phyloP scores from a whole-genome alignment of 2,797 vertebrate species.

The Sebastes miniatus region DNA sequence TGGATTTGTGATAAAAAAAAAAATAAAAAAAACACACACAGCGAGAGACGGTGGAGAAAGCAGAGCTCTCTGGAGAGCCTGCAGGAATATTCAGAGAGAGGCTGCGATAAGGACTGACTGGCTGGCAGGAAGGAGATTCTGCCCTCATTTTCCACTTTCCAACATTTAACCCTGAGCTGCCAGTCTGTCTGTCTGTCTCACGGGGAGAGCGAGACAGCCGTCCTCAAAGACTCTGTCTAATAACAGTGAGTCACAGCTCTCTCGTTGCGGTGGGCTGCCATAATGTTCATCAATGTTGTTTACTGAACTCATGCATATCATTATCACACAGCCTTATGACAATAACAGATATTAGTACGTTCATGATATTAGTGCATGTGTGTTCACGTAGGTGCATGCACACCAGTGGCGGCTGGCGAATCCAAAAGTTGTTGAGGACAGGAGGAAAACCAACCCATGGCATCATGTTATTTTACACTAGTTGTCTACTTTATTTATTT shows the following conservation, averaged over 20 bases:
- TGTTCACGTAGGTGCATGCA: not conserved
- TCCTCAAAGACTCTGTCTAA: slow-evolving; percentile 6
- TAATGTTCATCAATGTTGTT: not conserved
- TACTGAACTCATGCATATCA: not conserved
- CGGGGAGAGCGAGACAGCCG: not conserved
- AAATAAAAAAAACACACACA: not conserved
- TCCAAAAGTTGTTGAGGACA: too few species aligned
- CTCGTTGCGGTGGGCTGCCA: not conserved
- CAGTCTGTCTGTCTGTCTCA: not conserved
- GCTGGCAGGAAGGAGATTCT: not conserved
- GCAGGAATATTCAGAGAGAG: slow-evolving; percentile 24
- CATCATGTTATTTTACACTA: too few species aligned
- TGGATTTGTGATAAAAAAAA: slow-evolving; percentile 36
- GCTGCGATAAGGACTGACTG: slow-evolving; percentile 14
- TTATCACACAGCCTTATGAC: not conserved
- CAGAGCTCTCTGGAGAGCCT: slow-evolving; percentile 10
- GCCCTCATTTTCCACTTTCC: slow-evolving; percentile 14
- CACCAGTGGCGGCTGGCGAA: too few species aligned
- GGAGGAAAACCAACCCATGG: too few species aligned
- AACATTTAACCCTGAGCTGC: slow-evolving; percentile 11
- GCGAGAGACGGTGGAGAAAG: not conserved
- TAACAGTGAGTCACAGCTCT: not conserved
- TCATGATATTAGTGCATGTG: not conserved
- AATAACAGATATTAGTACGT: not conserved
- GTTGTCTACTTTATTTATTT: too few species aligned